Conservation (phyloP, 2,888 invertebrate genomes). For the Clivina fossor region DNA sequence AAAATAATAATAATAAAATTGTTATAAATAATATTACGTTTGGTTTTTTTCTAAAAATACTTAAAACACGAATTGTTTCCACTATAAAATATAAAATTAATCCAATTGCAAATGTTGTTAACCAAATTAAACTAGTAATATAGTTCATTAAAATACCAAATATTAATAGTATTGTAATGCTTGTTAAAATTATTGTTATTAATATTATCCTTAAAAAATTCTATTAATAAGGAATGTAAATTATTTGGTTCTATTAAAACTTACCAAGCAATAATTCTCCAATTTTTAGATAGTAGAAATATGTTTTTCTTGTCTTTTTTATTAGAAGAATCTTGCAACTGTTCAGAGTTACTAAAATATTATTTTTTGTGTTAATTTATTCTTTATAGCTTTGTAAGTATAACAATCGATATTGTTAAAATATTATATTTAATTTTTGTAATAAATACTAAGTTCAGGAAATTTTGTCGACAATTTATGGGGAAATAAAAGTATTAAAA, state of each 20-base stretch:
- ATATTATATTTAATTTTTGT: too few relatives aligned
- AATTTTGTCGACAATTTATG: too few relatives aligned
- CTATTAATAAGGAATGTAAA: neutral
- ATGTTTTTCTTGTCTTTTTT: neutral
- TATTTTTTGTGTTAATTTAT: too few relatives aligned
- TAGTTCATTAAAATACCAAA: constrained; percentile 13
- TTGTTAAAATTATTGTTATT: neutral
- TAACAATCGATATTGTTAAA: too few relatives aligned
- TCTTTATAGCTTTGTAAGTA: too few relatives aligned
- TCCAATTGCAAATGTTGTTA: constrained; percentile 4
- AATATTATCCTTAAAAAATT: constrained; percentile 1
- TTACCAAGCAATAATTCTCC: constrained; percentile 11
- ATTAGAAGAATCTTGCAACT: neutral
- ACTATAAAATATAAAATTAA: constrained; percentile 4
- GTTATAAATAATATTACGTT: too few relatives aligned
- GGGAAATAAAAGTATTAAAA: too few relatives aligned
- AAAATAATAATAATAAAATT: too few relatives aligned
- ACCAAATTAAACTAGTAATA: constrained; percentile 19
- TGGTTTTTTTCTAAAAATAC: too few relatives aligned
- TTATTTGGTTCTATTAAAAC: neutral
- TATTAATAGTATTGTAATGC: neutral
- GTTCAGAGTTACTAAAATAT: too few relatives aligned
- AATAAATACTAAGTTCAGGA: too few relatives aligned
- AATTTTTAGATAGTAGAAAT: neutral
- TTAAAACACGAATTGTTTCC: constrained; percentile 13